Conservation (phyloP, 2,888 invertebrate species). For the Galeopsomyia nigrocyanea region DNA sequence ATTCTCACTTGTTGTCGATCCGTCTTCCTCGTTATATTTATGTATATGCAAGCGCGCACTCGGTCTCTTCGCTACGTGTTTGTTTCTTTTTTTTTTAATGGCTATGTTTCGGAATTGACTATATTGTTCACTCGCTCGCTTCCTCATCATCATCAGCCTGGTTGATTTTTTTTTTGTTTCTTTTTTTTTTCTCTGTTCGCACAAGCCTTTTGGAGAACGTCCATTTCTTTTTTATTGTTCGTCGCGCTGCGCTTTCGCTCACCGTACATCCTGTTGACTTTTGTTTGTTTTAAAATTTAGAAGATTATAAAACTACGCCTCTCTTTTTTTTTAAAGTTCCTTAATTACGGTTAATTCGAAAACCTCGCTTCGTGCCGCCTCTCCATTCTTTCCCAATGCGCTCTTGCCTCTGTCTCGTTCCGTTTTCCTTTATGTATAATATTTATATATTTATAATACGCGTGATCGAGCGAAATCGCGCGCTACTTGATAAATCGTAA, state of each 20-base stretch:
- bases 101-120: slow-evolving; percentile 48
- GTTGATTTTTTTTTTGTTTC: not conserved
- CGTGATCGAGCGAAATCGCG: slow-evolving; percentile 36
- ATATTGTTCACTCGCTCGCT: slow-evolving; percentile 21
- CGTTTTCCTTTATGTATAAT: slow-evolving; percentile 35
- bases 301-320: slow-evolving; percentile 46
- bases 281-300: slow-evolving; percentile 40
- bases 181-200: not conserved
- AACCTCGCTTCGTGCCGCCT: slow-evolving; percentile 16
- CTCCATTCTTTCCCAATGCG: slow-evolving; percentile 9
- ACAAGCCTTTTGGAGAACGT: slow-evolving; percentile 15
- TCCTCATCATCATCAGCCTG: too few relatives aligned
- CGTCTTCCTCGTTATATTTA: slow-evolving; percentile 14
- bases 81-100: slow-evolving; percentile 29
- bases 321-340: slow-evolving; percentile 23
- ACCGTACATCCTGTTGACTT: not conserved
- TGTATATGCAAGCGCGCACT: slow-evolving; percentile 4
- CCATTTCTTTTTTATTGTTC: slow-evolving; percentile 25
- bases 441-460: slow-evolving; percentile 41
- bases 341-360: slow-evolving; percentile 30
- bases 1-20: slow-evolving; percentile 1
- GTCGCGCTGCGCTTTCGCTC: slow-evolving; percentile 11
- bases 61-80: slow-evolving; percentile 23
- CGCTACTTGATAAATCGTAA: slow-evolving; percentile 37
- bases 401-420: slow-evolving; percentile 7